A percentile compares a stretch with the other conserved stretches of the same genome.
Conservation (phyloP, 2,888 invertebrate genomes). For the Osmoderma eremita region DNA sequence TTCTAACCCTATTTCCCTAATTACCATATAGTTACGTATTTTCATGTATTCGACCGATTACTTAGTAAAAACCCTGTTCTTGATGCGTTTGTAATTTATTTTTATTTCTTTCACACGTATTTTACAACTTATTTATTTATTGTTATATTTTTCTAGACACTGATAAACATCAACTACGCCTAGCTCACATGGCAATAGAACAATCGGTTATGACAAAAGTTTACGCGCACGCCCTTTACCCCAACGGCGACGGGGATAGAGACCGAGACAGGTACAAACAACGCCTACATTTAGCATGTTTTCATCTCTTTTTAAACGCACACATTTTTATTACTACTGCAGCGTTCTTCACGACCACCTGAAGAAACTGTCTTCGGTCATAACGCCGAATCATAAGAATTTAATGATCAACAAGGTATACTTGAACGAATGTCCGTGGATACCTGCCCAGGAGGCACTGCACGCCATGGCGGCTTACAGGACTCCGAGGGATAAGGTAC, state of each 20-base stretch:
- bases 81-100: too few species aligned
- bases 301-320: neutral
- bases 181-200: constrained; percentile 86
- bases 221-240: constrained; percentile 93
- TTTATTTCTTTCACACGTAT: too few species aligned
- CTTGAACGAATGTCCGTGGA: constrained; percentile 94
- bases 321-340: constrained; percentile 44
- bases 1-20: too few species aligned
- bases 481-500: constrained; percentile 85
- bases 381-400: constrained; percentile 84
- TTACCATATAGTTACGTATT: too few species aligned
- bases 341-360: constrained; percentile 91
- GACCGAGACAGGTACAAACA: constrained; percentile 86
- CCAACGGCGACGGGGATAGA: constrained; percentile 96
- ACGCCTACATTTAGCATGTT: too few species aligned
- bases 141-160: constrained; percentile 67
- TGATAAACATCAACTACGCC: constrained; percentile 75
- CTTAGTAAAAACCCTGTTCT: too few species aligned
- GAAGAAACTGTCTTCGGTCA: constrained; percentile 77
- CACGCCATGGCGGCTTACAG: constrained; percentile 89
- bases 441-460: constrained; percentile 91
- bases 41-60: too few species aligned
- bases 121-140: too few species aligned
- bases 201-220: constrained; percentile 87
- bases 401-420: constrained; percentile 83